Percentiles rank a stretch among this genome's conserved stretches.
Evolutionary conservation across 1,140 invertebrate genomes (phyloP).

Genomic region (Drosophila nannoptera): DNA sequence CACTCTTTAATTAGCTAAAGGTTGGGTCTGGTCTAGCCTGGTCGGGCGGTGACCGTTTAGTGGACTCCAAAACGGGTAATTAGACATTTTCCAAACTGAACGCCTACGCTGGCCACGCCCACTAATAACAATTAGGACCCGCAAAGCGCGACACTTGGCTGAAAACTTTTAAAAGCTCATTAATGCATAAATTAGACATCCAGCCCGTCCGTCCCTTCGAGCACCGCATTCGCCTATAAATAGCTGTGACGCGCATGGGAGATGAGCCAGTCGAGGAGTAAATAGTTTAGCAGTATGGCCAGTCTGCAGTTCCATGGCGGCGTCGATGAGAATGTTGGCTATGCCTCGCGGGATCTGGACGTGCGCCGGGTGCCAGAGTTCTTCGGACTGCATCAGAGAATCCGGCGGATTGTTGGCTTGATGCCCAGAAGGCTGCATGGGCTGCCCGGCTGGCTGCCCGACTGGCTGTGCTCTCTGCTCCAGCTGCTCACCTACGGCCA

Average conservation of each 20-base stretch:
- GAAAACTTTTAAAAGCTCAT: slow-evolving; percentile 75
- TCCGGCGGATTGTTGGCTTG: slow-evolving; percentile 42
- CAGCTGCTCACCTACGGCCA: slow-evolving; percentile 12
- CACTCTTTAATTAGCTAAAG: too few relatives aligned
- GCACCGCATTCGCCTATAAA: slow-evolving; percentile 36
- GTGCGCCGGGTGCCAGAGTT: slow-evolving; percentile 34
- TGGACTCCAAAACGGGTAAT: slow-evolving; percentile 39
- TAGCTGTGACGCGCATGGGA: slow-evolving; percentile 16
- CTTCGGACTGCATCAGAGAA: slow-evolving; percentile 32
- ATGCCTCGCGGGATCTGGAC: slow-evolving; percentile 36
- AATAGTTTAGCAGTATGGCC: slow-evolving; percentile 41
- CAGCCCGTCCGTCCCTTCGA: background rate
- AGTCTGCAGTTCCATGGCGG: slow-evolving; percentile 61
- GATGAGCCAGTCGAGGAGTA: slow-evolving; percentile 39
- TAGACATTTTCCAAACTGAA: slow-evolving; percentile 45
- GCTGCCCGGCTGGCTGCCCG: slow-evolving; percentile 33
- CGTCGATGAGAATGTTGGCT: slow-evolving; percentile 39
- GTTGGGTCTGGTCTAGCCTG: too few relatives aligned
- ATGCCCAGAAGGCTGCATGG: slow-evolving; percentile 24
- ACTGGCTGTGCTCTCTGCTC: slow-evolving; percentile 16
- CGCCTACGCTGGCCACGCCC: slow-evolving; percentile 27
- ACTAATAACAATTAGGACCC: slow-evolving; percentile 28
- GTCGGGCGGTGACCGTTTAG: background rate
- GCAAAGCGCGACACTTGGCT: slow-evolving; percentile 30
- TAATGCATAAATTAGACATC: slow-evolving; percentile 67